A percentile compares a stretch with the other conserved stretches of the same genome.
phyloP scores from a whole-genome alignment of 2,888 invertebrate species.

The Oxycera nigricornis region DNA sequence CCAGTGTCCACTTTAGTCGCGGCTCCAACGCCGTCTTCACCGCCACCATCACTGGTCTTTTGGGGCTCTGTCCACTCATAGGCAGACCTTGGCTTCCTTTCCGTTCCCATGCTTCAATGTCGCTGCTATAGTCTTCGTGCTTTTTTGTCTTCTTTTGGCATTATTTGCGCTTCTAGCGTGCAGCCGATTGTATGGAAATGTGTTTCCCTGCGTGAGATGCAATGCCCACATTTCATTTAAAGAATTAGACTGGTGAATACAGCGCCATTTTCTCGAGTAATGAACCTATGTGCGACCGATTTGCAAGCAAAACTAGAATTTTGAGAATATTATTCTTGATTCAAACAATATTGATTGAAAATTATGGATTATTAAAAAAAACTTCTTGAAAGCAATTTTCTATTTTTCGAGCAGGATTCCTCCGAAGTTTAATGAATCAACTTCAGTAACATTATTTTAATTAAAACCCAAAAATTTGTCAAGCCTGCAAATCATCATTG shows the following conservation, averaged over 20 bases:
- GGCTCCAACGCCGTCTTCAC: constrained; percentile 7
- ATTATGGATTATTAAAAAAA: no score
- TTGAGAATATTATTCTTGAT: no score
- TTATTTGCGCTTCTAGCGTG: neutral
- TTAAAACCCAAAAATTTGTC: no score
- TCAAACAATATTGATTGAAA: no score
- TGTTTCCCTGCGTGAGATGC: constrained; percentile 32
- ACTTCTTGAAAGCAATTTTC: no score
- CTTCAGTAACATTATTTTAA: no score
- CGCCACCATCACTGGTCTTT: neutral
- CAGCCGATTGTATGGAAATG: constrained; percentile 28
- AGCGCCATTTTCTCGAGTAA: neutral
- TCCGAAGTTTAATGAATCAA: no score
- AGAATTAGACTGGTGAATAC: neutral
- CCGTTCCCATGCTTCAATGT: neutral
- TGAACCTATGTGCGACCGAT: no score
- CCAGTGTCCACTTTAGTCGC: neutral
- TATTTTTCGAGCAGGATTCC: no score
- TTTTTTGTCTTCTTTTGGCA: neutral
- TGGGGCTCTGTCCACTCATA: constrained; percentile 1
- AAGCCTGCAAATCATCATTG: no score
- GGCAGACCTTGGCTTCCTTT: constrained; percentile 29
- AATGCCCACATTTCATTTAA: constrained; percentile 28
- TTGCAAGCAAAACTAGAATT: no score
- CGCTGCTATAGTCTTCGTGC: neutral